These are phyloP conservation scores for Podarcis muralis DNA, from an alignment of 2,113 vertebrate genomes.

Conservation along the genomic window DNA sequence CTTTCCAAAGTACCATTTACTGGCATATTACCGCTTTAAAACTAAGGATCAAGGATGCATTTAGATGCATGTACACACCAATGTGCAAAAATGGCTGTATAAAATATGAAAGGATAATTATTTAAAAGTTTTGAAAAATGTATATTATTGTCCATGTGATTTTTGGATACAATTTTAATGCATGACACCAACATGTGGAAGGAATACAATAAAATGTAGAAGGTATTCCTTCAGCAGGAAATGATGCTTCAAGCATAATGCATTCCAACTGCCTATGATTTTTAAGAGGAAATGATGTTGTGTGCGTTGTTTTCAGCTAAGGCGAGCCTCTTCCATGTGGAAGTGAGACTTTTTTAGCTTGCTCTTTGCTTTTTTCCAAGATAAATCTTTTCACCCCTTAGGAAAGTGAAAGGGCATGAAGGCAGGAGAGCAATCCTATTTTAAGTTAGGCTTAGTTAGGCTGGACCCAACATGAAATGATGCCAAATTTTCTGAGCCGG, in stretches of 20 bases:
- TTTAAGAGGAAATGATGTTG: neutral
- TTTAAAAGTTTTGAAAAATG: neutral
- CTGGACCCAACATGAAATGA: neutral
- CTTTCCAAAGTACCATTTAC: neutral
- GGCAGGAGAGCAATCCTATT: neutral
- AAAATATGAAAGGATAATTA: neutral
- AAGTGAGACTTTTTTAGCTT: neutral
- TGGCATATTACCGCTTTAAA: neutral
- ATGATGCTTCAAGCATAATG: neutral
- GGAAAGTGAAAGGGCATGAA: neutral
- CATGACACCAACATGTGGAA: neutral
- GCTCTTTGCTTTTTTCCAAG: neutral
- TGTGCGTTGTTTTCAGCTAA: neutral
- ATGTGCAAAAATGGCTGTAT: neutral
- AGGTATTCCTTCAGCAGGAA: neutral
- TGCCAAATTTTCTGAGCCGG: neutral
- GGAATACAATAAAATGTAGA: neutral
- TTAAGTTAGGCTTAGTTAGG: neutral
- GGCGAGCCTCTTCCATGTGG: neutral
- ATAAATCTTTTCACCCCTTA: neutral
- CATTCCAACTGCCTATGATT: neutral
- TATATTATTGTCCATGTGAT: conserved; percentile 34
- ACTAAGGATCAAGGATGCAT: too few species aligned
- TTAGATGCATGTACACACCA: neutral
- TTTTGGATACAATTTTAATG: conserved; percentile 8